Evolutionary conservation across 2,888 invertebrate genomes (phyloP), one percentile per base, ranked within the genome.

Genomic region (Theretra japonica): DNA sequence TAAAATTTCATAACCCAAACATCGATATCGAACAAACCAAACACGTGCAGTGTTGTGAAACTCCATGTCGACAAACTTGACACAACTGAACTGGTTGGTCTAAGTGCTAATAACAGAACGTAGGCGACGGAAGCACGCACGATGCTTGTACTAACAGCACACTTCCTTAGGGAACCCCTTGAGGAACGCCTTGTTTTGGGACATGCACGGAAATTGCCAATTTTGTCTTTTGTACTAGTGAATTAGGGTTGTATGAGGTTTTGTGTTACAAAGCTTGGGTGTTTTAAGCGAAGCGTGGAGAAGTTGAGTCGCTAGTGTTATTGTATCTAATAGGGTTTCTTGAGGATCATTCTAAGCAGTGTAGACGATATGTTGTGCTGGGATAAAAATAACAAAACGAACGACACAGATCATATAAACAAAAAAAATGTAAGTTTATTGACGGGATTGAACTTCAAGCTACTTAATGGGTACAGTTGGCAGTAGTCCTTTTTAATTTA

Each of bases 61-160:
- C 57, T 48, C 57, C 1, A 48, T 53, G 72, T 72, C 72, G 69
- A 21, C 69, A 72, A 72, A 72, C 72, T 72, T 72, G 68, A 72
- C 72, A 69, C 30, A 62, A 56, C 8, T 75, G 82, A 83, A 83
- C 82, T 74, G 80, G 81, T 82, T 84, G 79, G 76, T 21, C 33
- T 19, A 65, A 81, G 86, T 86, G 86, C 83, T 88, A 89, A 88
- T 84, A 86, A 78, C 84, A 83, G 89, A 85, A 87, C 83, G 75
- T 76, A 77, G 83, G 85, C 90, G 91, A 41, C 41, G 94, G 94
- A 94, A 90, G 82, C 82, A 92, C 88, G 94, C 89, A 78, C 82
- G 80, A 86, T 91, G 94, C 90, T 86, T 88, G 84, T 86, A 84
- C 90, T 94, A 94, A 94, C 92, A 90, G 89, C 88, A 84, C 87